phyloP scores from a whole-genome alignment of 1,140 invertebrate genomes.

The Calephelis virginiensis region DNA sequence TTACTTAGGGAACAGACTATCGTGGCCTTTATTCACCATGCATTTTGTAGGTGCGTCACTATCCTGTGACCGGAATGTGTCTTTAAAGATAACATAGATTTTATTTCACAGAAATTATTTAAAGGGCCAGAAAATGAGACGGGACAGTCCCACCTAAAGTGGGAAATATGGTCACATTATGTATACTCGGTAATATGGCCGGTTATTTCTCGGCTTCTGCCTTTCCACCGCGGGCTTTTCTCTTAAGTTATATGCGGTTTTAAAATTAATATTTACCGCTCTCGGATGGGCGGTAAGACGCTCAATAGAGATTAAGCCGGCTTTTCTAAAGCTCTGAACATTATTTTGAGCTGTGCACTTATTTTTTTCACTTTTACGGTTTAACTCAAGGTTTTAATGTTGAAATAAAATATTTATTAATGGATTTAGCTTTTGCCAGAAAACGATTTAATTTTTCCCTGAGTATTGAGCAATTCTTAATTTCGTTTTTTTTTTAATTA shows the following conservation, averaged over 20 bases:
- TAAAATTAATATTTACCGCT: constrained; percentile 34
- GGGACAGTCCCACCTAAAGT: background rate
- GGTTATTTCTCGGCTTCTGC: constrained; percentile 28
- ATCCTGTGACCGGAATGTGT: no score
- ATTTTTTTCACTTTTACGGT: constrained; percentile 15
- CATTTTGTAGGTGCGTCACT: no score
- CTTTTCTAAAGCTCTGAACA: constrained; percentile 16
- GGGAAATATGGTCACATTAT: constrained; percentile 1
- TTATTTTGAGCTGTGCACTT: constrained; percentile 15
- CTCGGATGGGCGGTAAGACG: constrained; percentile 28
- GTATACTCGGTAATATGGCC: background rate
- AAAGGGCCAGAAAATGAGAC: background rate
- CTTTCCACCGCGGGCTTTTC: constrained; percentile 16
- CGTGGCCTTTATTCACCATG: no score
- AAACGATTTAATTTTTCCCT: background rate
- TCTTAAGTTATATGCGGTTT: constrained; percentile 27
- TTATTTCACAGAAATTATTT: constrained; percentile 21
- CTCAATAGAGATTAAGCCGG: constrained; percentile 16
- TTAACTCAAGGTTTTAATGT: constrained; percentile 8
- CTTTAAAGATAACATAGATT: background rate
- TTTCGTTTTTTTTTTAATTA: no score
- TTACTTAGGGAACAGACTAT: no score
- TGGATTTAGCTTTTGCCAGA: background rate
- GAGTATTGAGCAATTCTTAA: no score
- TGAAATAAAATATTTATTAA: background rate